Evolutionary conservation across 2,113 vertebrate genomes (phyloP).

Genomic region (Falco punctatus): DNA sequence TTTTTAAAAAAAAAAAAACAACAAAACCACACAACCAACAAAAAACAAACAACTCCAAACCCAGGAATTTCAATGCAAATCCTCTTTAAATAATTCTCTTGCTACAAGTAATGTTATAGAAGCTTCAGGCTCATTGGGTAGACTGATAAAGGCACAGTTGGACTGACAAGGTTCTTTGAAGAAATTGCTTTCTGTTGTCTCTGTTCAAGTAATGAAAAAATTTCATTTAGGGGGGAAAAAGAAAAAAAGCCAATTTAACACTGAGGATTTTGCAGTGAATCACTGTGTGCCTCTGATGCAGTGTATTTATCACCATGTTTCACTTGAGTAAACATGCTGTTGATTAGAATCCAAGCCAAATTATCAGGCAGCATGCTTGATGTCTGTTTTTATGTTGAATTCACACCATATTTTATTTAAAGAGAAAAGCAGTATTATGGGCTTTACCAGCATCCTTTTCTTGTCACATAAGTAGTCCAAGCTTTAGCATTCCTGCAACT

Average conservation of each 20-base stretch:
- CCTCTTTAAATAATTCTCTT: background rate
- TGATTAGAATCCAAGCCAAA: conserved; percentile 38
- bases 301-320: background rate
- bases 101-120: background rate
- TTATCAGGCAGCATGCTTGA: background rate
- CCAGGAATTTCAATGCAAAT: background rate
- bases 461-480: background rate
- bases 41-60: background rate
- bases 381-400: conserved; percentile 10
- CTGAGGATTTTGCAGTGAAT: background rate
- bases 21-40: too few species aligned
- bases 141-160: background rate
- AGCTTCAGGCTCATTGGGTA: background rate
- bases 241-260: background rate
- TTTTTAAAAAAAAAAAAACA: background rate
- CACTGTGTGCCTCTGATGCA: background rate
- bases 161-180: background rate
- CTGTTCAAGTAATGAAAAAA: background rate
- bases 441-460: background rate
- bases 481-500: background rate
- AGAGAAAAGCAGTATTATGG: background rate
- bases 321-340: conserved; percentile 36
- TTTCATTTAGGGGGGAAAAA: background rate
- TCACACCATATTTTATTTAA: conserved; percentile 33
- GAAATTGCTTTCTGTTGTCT: background rate